These are phyloP conservation scores for Batillaria attramentaria DNA, from an alignment of 1,140 invertebrate genomes.

Conservation along the genomic window DNA sequence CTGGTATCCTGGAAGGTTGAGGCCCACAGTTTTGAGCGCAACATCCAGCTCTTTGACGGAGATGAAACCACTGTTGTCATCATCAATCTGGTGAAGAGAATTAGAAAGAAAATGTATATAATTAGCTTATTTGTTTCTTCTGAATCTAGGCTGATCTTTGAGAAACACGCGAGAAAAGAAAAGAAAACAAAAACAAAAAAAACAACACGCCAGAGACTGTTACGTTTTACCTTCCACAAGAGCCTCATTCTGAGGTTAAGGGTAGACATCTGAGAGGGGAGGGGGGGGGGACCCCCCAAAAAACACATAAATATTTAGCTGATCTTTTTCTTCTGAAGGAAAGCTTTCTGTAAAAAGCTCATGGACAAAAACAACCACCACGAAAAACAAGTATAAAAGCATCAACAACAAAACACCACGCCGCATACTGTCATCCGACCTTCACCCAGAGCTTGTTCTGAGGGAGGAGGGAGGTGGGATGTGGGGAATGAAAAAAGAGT, in stretches of 20 bases:
- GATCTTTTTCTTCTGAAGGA: no score
- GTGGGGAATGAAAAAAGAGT: no score
- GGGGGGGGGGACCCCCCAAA: background rate
- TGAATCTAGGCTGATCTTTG: background rate
- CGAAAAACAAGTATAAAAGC: no score
- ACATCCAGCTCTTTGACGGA: conserved; percentile 90
- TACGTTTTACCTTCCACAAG: no score
- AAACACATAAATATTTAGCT: background rate
- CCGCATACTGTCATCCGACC: no score
- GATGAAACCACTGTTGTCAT: conserved; percentile 91
- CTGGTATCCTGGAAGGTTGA: conserved; percentile 93
- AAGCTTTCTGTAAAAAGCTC: no score
- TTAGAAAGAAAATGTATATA: background rate
- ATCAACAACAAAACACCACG: no score
- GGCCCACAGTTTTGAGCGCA: conserved; percentile 90
- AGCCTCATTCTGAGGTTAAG: no score
- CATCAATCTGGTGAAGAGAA: conserved; percentile 85
- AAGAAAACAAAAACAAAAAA: conserved; percentile 13
- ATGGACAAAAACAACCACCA: no score
- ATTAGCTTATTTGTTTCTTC: background rate
- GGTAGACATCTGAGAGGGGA: no score
- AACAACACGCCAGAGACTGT: background rate
- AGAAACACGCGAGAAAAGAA: background rate
- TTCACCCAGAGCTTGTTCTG: no score
- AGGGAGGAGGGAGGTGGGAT: no score